Percentiles rank a stretch among this genome's conserved stretches.
Conservation (phyloP, 2,797 vertebrate genomes). For the Muscicapa comitata region DNA sequence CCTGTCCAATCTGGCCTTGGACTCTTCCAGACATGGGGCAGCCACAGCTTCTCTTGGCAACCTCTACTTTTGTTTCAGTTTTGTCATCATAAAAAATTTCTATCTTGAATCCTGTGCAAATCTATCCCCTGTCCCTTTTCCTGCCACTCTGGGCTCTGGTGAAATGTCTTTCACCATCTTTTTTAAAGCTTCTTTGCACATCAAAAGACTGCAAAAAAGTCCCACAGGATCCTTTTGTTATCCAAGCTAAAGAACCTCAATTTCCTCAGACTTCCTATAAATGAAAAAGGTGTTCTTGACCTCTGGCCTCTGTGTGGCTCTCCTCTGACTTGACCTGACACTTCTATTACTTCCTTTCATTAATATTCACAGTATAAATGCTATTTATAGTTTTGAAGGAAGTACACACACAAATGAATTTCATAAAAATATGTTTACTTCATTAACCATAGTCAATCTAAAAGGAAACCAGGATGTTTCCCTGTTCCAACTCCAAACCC, state of each 20-base stretch:
- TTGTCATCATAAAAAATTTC: rapidly evolving
- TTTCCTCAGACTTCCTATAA: not conserved
- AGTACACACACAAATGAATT: not conserved
- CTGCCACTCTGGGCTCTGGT: not conserved
- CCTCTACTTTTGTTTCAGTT: not conserved
- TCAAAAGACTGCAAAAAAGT: not conserved
- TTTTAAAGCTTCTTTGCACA: not conserved
- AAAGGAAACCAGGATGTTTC: not conserved
- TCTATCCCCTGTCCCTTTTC: not conserved
- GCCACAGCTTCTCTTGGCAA: not conserved
- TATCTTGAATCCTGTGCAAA: not conserved
- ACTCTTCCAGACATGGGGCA: not conserved
- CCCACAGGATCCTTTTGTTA: not conserved
- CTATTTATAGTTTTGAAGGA: not conserved
- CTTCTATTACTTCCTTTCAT: not conserved
- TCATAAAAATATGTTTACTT: not conserved
- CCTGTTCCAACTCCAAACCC: not conserved
- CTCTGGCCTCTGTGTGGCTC: not conserved
- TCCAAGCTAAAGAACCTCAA: not conserved
- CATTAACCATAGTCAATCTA: not conserved
- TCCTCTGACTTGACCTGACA: not conserved
- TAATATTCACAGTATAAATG: not conserved
- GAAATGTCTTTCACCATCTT: not conserved
- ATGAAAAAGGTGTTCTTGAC: not conserved
- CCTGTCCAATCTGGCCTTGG: rapidly evolving